Evolutionary conservation across 1,140 invertebrate genomes (phyloP), one percentile per base, ranked within the genome.

Genomic region (Nephila pilipes): DNA sequence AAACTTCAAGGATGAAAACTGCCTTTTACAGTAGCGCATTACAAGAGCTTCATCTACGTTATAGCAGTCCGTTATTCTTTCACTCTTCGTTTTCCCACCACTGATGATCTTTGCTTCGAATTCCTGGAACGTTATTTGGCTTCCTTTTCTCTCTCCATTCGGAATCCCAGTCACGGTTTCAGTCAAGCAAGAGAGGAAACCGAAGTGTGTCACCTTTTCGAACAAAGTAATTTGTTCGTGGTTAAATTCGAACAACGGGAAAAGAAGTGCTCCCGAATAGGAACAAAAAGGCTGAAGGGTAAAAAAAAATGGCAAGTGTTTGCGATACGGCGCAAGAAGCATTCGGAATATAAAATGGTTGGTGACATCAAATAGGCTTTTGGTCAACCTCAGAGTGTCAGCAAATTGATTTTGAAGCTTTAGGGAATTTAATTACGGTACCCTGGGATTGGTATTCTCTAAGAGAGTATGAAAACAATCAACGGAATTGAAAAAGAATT

Each of bases 141-240:
- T 90, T 90, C 87, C 69, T 90, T 90, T 57, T 79, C 29, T 80
- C 32, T 80, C 29, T 10, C 60, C 38, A 90, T 54, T 90, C 36
- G 20, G 46, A 54, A 81, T 38, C 55, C 89, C 75, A 90, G 89
- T 90, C 89, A 90, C 89, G 89, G 89, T 83, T 63, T 12, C 69
- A 57, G 89, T 90, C 75, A 90, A 83, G 89, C 54, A 22, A n/a
- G 22, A 69, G 22, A 25, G 29, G 65, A 89, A 88, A 79, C 65
- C 65, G 25, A 89, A 83, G 79, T 81, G 89, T 83, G 89, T 90
- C 89, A 90, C 89, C 89, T 90, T 69, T 81, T 25, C 79, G 89
- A 90, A 90, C 89, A 90, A 90, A 90, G 89, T 90, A 90, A 90
- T 90, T 90, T 90, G 89, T 90, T 83, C 89, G 89, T 57, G 55